These are phyloP conservation scores for Cynoglossus semilaevis DNA, from an alignment of 2,113 vertebrate genomes.

Conservation along the genomic window DNA sequence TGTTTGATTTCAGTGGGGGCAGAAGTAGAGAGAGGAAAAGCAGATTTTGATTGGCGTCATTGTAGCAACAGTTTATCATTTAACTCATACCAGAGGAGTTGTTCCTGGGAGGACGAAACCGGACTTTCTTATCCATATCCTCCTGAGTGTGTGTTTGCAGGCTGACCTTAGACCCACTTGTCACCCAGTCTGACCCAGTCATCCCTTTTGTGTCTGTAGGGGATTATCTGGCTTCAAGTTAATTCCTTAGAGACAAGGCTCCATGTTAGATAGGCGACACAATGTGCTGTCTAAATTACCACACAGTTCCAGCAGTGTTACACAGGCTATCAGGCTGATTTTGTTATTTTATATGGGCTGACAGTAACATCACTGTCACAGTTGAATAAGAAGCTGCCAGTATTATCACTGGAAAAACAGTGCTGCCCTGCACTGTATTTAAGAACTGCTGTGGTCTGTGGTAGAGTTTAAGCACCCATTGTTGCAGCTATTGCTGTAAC, in stretches of 20 bases:
- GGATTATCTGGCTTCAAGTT: slow-evolving; percentile 65
- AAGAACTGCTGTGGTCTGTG: slow-evolving; percentile 18
- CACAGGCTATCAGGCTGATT: slow-evolving; percentile 1
- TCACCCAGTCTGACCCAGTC: slow-evolving; percentile 50
- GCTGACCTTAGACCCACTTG: slow-evolving; percentile 56
- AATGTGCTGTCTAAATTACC: slow-evolving; percentile 33
- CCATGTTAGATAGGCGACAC: slow-evolving; percentile 18
- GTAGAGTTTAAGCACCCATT: not conserved
- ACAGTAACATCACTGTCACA: not conserved
- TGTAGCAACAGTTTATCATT: slow-evolving; percentile 4
- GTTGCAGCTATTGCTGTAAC: slow-evolving; percentile 11
- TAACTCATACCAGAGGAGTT: not conserved
- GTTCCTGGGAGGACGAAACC: slow-evolving; percentile 12
- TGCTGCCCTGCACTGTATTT: not conserved
- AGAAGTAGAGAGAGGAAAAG: not conserved
- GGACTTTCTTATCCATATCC: slow-evolving; percentile 48
- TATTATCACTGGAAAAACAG: not conserved
- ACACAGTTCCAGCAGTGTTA: slow-evolving; percentile 18
- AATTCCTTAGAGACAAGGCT: slow-evolving; percentile 59
- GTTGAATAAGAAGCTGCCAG: not conserved
- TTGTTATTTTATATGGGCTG: not conserved
- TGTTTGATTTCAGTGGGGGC: slow-evolving; percentile 12
- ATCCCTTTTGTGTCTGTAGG: slow-evolving; percentile 68
- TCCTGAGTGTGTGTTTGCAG: slow-evolving; percentile 26
- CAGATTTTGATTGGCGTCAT: not conserved